Evolutionary conservation across 2,888 invertebrate genomes (phyloP), one percentile per base, ranked within the genome.

Genomic region (Ectemnius cavifrons): DNA sequence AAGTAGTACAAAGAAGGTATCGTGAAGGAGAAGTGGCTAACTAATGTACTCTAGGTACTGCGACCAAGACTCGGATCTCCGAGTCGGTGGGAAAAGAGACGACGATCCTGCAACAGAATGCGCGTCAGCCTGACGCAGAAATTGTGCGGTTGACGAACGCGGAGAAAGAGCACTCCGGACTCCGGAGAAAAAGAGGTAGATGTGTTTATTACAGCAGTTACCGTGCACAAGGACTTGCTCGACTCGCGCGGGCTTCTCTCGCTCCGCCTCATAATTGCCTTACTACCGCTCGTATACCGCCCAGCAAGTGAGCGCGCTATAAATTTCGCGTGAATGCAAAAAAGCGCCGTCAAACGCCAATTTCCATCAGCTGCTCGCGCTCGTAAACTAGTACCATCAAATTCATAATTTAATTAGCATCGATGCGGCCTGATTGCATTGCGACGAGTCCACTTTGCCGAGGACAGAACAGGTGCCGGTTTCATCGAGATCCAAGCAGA

Each of bases 61-160:
- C 61, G 16, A n/a, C 8, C 3, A 45, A 45, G 61, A 61, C 18
- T 45, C 45, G 45, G 4, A 61, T 46, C 46, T 61, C 3, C 23
- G 4, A 37, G 59, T 60, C 14, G 59, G 11, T 47, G 23, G 23
- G 60, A n/a, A 23, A 61, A 45, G 37, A 57, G 27, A 75, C 64
- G 68, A 37, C 23, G 23, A 60, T 63, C 62, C 71, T 69, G 47
- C 64, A 46, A 47, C 57, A 52, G 45, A 52, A 57, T 56, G 58
- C 49, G 62, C 67, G 66, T 16, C 52, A 16, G 23, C 28, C 14
- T 14, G 70, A 71, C 56, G 71, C 67, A 61, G 67, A 72, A 75
- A 75, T 68, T 65, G 72, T 63, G 61, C 65, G 67, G 67, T 67
- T 73, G 69, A 67, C 66, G 78, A 72, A 74, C 78, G 72, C 52